Evolutionary conservation across 2,888 invertebrate genomes (phyloP).

Genomic region (Athalia circularis): DNA sequence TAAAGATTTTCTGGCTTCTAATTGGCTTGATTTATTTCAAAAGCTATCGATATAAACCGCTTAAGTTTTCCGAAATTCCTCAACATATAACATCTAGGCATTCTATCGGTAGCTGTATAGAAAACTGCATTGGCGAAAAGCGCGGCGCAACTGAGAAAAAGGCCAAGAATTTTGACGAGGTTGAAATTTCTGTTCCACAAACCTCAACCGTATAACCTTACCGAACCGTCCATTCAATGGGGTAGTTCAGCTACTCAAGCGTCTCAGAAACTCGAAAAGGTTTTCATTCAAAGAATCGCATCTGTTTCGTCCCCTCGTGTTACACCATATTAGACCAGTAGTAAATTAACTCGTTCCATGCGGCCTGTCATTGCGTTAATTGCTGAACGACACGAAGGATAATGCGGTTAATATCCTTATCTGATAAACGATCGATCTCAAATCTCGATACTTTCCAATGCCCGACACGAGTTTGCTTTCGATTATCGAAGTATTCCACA

Average conservation of each 20-base stretch:
- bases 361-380: not conserved
- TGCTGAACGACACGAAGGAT: not conserved
- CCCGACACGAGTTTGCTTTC: too few species aligned
- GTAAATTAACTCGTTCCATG: slow-evolving; percentile 6
- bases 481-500: too few species aligned
- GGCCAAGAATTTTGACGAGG: slow-evolving; percentile 34
- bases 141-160: not conserved
- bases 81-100: not conserved
- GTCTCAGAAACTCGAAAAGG: slow-evolving; percentile 2
- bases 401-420: not conserved
- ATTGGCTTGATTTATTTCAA: slow-evolving; percentile 54
- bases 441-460: too few species aligned
- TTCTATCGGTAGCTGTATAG: not conserved
- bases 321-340: not conserved
- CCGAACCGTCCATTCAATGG: slow-evolving; percentile 20
- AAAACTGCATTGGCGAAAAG: slow-evolving; percentile 19
- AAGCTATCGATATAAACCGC: slow-evolving; percentile 38
- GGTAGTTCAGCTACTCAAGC: slow-evolving; percentile 1
- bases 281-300: slow-evolving; percentile 29
- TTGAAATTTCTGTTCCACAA: slow-evolving; percentile 22
- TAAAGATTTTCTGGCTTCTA: slow-evolving; percentile 47
- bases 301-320: slow-evolving; percentile 23
- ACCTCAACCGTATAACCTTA: slow-evolving; percentile 20
- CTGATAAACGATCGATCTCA: slow-evolving; percentile 7
- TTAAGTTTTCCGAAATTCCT: slow-evolving; percentile 39